These are phyloP conservation scores for Dysmachus trigonus DNA, from an alignment of 2,888 invertebrate genomes.

Conservation along the genomic window DNA sequence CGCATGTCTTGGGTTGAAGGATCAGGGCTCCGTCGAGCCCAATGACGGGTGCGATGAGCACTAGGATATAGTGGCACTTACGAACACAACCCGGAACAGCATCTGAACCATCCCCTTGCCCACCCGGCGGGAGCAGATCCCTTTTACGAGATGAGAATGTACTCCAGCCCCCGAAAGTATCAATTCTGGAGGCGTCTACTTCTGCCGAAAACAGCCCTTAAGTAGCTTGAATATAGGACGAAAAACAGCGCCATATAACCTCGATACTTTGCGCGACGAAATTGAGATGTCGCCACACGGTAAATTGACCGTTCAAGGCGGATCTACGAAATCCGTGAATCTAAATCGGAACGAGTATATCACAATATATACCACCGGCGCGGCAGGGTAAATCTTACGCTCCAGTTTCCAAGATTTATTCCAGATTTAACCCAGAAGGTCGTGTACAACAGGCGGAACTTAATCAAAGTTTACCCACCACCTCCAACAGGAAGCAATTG, in stretches of 20 bases:
- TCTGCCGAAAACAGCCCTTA: not conserved
- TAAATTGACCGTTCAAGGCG: conserved; percentile 1
- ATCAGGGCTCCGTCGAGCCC: not conserved
- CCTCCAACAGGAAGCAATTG: not conserved
- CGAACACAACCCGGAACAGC: conserved; percentile 11
- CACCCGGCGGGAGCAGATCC: not conserved
- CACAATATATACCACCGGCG: not conserved
- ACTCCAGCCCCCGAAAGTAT: not conserved
- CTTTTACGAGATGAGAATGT: conserved; percentile 38
- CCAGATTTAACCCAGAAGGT: conserved; percentile 3
- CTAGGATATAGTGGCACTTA: conserved; percentile 20
- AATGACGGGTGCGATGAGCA: conserved; percentile 2
- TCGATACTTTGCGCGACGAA: not conserved
- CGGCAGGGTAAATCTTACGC: not conserved
- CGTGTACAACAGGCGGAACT: not conserved
- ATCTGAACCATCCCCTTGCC: too few relatives aligned
- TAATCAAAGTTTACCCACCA: conserved; percentile 12
- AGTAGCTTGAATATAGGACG: not conserved
- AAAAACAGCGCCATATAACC: not conserved
- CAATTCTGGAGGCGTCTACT: not conserved
- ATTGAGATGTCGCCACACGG: not conserved
- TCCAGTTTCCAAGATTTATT: conserved; percentile 10
- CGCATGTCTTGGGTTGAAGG: not conserved
- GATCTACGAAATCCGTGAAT: not conserved
- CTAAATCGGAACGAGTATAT: not conserved